Evolutionary conservation across 2,888 invertebrate species (phyloP).

Genomic region (Mythimna impura): DNA sequence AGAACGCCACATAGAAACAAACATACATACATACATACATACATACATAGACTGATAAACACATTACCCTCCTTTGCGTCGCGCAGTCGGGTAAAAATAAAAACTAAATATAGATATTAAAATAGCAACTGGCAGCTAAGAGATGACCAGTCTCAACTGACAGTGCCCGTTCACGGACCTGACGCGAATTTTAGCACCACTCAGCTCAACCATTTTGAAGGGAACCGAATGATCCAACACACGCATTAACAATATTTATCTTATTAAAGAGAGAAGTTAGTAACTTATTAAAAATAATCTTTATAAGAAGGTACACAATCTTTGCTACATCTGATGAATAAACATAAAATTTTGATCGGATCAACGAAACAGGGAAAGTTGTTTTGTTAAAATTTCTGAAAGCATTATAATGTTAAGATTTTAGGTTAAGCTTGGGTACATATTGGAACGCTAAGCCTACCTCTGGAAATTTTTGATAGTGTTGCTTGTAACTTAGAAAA

Average conservation of each 20-base stretch:
- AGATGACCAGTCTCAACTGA: no score
- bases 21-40: no score
- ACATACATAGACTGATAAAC: no score
- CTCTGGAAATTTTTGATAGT: not conserved
- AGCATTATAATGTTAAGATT: conserved; percentile 6
- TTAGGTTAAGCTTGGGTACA: not conserved
- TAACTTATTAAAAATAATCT: conserved; percentile 18
- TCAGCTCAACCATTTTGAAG: no score
- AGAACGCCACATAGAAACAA: no score
- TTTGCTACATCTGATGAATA: not conserved
- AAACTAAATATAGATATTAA: no score
- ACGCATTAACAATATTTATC: not conserved
- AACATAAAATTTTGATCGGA: conserved; percentile 19
- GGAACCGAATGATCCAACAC: no score
- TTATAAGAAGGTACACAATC: conserved; percentile 6
- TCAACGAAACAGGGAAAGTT: conserved; percentile 9
- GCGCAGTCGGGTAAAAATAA: no score
- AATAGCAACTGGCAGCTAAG: no score
- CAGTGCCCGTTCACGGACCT: no score
- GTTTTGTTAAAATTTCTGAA: conserved; percentile 17
- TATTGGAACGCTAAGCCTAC: not conserved
- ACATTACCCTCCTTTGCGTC: no score
- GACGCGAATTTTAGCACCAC: no score
- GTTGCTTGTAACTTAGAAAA: not conserved
- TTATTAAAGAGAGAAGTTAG: not conserved